Evolutionary conservation across 2,888 invertebrate species (phyloP).

Genomic region (Anarsia innoxiella): DNA sequence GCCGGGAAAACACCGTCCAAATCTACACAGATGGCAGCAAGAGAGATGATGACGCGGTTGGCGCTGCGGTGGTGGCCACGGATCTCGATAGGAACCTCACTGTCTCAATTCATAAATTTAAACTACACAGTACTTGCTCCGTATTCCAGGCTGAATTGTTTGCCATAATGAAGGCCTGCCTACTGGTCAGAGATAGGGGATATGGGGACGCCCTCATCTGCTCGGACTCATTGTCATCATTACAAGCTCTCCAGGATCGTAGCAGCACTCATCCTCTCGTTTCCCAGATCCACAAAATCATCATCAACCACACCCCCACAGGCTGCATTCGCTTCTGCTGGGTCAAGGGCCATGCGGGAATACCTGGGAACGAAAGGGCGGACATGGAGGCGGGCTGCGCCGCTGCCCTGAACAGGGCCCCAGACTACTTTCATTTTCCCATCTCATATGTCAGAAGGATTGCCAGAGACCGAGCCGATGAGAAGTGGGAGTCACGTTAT

Average conservation of each 20-base stretch:
- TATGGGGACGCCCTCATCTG: background rate
- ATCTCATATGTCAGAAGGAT: background rate
- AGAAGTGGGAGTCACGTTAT: too few species aligned
- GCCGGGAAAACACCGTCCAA: background rate
- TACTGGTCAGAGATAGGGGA: background rate
- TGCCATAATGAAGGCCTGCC: background rate
- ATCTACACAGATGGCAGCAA: slow-evolving; percentile 1
- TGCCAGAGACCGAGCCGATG: background rate
- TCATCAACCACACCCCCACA: background rate
- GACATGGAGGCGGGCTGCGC: background rate
- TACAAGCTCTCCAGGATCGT: too few species aligned
- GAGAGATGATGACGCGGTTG: background rate
- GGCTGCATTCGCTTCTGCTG: too few species aligned
- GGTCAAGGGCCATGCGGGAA: too few species aligned
- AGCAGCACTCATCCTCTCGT: too few species aligned
- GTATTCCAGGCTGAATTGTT: background rate
- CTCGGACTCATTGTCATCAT: too few species aligned
- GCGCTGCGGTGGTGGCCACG: background rate
- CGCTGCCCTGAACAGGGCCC: background rate
- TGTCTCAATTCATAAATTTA: background rate
- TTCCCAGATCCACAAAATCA: background rate
- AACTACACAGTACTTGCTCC: background rate
- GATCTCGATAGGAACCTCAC: background rate
- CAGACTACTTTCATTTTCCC: background rate
- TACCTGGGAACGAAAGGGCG: too few species aligned